These are phyloP conservation scores for Hydrochoerus hydrochaeris DNA, from an alignment of 2,113 vertebrate species.

Conservation along the genomic window DNA sequence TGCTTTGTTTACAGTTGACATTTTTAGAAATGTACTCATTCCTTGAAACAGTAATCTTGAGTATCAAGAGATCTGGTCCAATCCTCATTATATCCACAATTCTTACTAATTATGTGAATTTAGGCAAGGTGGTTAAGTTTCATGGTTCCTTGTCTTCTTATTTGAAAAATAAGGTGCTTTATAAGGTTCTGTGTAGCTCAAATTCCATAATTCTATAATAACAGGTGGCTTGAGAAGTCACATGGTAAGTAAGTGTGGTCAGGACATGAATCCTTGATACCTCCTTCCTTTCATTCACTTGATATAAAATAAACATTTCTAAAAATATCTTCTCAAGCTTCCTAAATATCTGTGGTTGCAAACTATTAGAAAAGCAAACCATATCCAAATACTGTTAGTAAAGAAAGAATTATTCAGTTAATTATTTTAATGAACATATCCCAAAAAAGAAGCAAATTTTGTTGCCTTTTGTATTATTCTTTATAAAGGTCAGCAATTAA, in stretches of 20 bases:
- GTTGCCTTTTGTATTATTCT: conserved; percentile 20
- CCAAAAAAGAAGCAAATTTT: background rate
- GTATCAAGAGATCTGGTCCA: background rate
- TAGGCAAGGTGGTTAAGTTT: background rate
- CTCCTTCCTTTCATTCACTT: background rate
- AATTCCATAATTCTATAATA: background rate
- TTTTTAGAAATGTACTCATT: conserved; percentile 11
- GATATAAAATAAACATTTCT: conserved; percentile 16
- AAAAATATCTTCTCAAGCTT: conserved; percentile 49
- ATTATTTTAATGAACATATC: conserved; percentile 34
- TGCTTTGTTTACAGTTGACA: background rate
- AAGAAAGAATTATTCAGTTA: conserved; percentile 22
- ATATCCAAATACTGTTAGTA: conserved; percentile 41
- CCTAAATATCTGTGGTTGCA: background rate
- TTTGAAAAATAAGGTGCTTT: background rate
- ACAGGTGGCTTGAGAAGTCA: background rate
- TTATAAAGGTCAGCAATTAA: conserved; percentile 13
- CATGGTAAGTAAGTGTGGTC: background rate
- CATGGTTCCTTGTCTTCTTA: background rate
- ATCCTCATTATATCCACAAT: background rate
- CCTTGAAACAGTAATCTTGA: background rate
- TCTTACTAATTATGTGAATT: conserved; percentile 13
- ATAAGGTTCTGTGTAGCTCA: background rate
- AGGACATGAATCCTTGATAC: background rate
- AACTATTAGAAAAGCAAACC: conserved; percentile 44